Conservation (phyloP, 1,140 invertebrate genomes). For the Drosophila novamexicana region DNA sequence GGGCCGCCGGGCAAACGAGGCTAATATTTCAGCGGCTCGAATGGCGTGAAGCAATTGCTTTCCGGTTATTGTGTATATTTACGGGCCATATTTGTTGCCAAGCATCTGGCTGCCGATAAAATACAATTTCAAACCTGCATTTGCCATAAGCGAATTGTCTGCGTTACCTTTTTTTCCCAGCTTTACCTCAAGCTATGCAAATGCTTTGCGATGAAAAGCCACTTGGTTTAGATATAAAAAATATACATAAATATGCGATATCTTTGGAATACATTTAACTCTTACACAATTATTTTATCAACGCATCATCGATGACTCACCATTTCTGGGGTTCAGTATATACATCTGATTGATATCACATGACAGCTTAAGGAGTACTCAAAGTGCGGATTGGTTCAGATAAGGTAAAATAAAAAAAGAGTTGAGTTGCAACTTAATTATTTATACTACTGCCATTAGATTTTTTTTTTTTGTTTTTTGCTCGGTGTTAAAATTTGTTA, state of each 20-base stretch:
- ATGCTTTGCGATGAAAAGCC: background rate
- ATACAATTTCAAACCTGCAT: slow-evolving; percentile 66
- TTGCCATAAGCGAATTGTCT: slow-evolving; percentile 43
- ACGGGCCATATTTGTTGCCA: slow-evolving; percentile 48
- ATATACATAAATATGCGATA: background rate
- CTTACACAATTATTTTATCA: slow-evolving; percentile 58
- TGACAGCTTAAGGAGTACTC: background rate
- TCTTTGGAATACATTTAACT: slow-evolving; percentile 9
- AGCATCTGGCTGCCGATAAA: slow-evolving; percentile 62
- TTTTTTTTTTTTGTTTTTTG: too few relatives aligned
- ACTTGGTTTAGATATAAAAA: slow-evolving; percentile 3
- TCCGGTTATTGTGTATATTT: slow-evolving; percentile 69
- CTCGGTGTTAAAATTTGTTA: too few relatives aligned
- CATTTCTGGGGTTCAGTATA: slow-evolving; percentile 12
- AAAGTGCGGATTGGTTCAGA: background rate
- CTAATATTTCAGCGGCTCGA: slow-evolving; percentile 76
- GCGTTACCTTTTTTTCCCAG: slow-evolving; percentile 13
- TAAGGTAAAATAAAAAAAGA: too few relatives aligned
- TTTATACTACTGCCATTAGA: too few relatives aligned
- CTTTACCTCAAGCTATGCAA: slow-evolving; percentile 8
- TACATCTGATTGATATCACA: slow-evolving; percentile 23
- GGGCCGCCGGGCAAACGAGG: slow-evolving; percentile 58
- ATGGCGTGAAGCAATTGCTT: slow-evolving; percentile 74
- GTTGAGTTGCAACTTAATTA: too few relatives aligned
- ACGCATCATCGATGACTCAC: slow-evolving; percentile 12